Evolutionary conservation across 1,140 invertebrate species (phyloP), one percentile per base, ranked within the genome.

Genomic region (Trichonephila clavata): DNA sequence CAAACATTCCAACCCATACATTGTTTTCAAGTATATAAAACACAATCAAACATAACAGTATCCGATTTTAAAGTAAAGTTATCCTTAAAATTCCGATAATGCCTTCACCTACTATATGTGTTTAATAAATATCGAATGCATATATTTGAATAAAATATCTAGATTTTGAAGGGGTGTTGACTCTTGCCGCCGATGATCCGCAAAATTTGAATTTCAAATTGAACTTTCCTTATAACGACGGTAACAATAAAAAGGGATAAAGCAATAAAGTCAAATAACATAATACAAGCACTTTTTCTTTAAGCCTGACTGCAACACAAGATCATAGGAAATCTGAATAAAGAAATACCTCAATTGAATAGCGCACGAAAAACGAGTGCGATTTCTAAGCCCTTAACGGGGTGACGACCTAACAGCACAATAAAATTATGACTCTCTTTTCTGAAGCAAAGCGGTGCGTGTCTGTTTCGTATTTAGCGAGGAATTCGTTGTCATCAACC

Each of bases 141-240:
- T 77, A 77, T 77, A 77, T 77, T 77, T 77, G 71, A 77, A 77
- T 77, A 77, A 77, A 77, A 77, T 77, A 77, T 77, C 32, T 32
- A 39, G 32, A 32, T 39, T 84, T 60, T 84, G 57, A 84, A 84
- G 39, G 13, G 57, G 83, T 84, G 57, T 84, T 84, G 83, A 84
- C 81, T 84, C 27, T 87, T 63, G 32, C 61, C 50, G 60, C 86
- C 86, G 59, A 87, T 63, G 39, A 61, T 87, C 61, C 61, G 60
- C 39, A 43, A 61, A 87, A 87, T 87, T 87, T 63, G 86, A 87
- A 87, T 63, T 87, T 87, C 86, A 87, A 87, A 87, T 87, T 87
- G 59, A 63, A 61, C 27, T 77, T 77, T 77, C 71, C 71, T 18
- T 63, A 84, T 87, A 32, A 87, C 18, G 32, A 87, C 60, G 21